Conservation (phyloP, 2,113 vertebrate genomes). For the Chaetura pelagica region DNA sequence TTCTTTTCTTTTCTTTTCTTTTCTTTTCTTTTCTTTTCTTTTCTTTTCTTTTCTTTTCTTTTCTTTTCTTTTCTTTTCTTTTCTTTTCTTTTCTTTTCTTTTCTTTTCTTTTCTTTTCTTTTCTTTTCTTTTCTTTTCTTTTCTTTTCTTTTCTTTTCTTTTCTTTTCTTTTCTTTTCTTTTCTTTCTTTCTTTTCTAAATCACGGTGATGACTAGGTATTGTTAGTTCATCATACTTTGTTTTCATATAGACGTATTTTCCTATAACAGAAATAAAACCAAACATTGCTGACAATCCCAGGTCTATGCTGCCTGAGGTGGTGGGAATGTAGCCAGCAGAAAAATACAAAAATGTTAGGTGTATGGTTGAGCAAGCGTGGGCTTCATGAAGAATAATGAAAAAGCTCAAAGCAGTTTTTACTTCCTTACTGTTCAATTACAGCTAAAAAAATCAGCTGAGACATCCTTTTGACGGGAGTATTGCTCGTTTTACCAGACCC, state of each 20-base stretch:
- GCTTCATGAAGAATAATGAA: neutral
- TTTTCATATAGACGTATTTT: neutral
- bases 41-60: accelerated
- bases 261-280: neutral
- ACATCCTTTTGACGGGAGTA: neutral
- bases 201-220: neutral
- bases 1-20: accelerated
- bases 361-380: neutral
- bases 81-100: accelerated
- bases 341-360: neutral
- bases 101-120: accelerated
- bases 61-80: accelerated
- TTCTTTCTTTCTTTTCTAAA: accelerated
- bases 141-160: accelerated
- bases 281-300: neutral
- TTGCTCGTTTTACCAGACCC: constrained; percentile 18
- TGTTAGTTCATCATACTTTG: neutral
- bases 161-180: accelerated
- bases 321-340: accelerated
- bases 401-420: neutral
- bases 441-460: neutral
- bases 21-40: accelerated
- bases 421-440: neutral
- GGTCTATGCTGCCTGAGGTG: neutral
- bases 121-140: accelerated